Percentiles rank a stretch among this genome's conserved stretches.
phyloP scores from a whole-genome alignment of 2,888 invertebrate genomes.

The Nymphalis c-album region DNA sequence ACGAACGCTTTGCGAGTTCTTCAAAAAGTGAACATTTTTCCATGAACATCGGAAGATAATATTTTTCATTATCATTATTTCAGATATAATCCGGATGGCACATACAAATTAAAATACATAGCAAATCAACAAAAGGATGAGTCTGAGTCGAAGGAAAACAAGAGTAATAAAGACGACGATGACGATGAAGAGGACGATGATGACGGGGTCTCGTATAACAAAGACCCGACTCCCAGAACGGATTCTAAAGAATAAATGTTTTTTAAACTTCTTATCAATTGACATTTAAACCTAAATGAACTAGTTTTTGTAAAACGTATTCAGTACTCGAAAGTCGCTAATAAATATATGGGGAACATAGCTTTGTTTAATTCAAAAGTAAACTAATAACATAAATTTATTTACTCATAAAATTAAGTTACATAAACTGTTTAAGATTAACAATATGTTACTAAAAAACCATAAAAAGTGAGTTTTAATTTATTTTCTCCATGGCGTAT shows the following conservation, averaged over 20 bases:
- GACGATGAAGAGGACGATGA: slow-evolving; percentile 15
- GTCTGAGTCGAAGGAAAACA: slow-evolving; percentile 29
- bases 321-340: slow-evolving; percentile 32
- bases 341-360: slow-evolving; percentile 24
- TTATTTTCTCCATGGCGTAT: slow-evolving; percentile 50
- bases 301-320: neutral
- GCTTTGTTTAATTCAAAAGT: neutral
- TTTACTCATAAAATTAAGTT: neutral
- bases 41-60: neutral
- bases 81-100: slow-evolving; percentile 82
- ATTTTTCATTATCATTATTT: slow-evolving; percentile 29
- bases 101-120: slow-evolving; percentile 82
- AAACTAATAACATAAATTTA: neutral
- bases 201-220: neutral
- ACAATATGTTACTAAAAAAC: neutral
- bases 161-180: slow-evolving; percentile 22
- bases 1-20: too few species aligned
- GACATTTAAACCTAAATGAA: neutral
- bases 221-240: neutral
- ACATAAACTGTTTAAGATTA: neutral
- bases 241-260: slow-evolving; percentile 13
- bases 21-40: too few species aligned
- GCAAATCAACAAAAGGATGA: slow-evolving; percentile 51
- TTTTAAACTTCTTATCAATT: neutral
- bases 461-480: slow-evolving; percentile 6